These are phyloP conservation scores for Spongia lamella DNA, from an alignment of 37 sponge, comb jelly and placozoan genomes.

Conservation along the genomic window DNA sequence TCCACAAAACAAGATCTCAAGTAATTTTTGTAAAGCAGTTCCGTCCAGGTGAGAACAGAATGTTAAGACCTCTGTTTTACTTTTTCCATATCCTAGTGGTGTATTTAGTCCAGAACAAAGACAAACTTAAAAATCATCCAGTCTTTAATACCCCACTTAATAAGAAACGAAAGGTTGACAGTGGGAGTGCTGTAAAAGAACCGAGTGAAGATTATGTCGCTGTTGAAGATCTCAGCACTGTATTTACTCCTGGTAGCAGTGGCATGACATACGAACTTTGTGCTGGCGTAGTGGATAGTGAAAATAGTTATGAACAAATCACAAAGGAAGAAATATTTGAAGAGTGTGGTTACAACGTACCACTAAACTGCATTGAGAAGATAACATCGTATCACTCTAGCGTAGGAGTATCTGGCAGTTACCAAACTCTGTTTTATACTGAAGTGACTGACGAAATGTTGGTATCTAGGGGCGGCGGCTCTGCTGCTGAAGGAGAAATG, in stretches of 20 bases:
- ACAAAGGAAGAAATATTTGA: conserved; percentile 85
- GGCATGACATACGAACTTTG: conserved; percentile 91
- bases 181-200: neutral
- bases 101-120: conserved; percentile 55
- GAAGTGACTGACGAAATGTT: conserved; percentile 90
- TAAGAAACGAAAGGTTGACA: conserved; percentile 22
- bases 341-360: conserved; percentile 83
- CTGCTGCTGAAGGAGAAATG: conserved; percentile 78
- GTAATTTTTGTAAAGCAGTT: conserved; percentile 90
- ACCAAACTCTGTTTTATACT: conserved; percentile 71
- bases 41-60: conserved; percentile 85
- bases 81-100: conserved; percentile 43
- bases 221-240: too few species aligned
- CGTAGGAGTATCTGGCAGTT: conserved; percentile 74
- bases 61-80: too few species aligned
- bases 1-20: conserved; percentile 68
- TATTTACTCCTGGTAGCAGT: conserved; percentile 50
- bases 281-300: conserved; percentile 91
- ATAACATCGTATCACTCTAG: conserved; percentile 57
- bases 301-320: conserved; percentile 62
- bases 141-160: conserved; percentile 46
- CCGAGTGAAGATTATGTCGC: neutral
- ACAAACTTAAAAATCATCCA: conserved; percentile 39
- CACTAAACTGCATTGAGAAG: conserved; percentile 51
- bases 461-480: conserved; percentile 69